Evolutionary conservation across 1,140 invertebrate species (phyloP).

Genomic region (Drosophila oshimai): DNA sequence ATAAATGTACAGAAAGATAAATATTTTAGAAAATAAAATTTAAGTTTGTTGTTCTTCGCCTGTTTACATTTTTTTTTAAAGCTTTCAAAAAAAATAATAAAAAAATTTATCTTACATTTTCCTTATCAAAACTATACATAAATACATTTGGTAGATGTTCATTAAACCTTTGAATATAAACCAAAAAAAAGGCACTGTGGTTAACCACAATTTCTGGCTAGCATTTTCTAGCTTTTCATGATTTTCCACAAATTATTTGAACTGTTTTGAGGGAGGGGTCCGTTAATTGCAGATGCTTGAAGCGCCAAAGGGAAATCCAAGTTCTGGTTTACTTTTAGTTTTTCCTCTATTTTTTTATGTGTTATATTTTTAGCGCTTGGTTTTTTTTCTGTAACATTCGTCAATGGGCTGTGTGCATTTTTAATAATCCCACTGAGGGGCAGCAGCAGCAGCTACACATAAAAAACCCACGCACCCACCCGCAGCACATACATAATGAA

Average conservation of each 20-base stretch:
- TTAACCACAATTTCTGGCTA: not conserved
- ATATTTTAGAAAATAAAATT: too few species aligned
- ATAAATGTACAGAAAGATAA: too few species aligned
- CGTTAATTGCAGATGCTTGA: not conserved
- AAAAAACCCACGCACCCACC: constrained; percentile 18
- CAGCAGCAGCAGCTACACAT: constrained; percentile 14
- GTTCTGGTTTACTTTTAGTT: not conserved
- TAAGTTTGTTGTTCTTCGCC: too few species aligned
- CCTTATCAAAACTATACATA: too few species aligned
- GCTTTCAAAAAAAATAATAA: too few species aligned
- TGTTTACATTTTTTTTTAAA: too few species aligned
- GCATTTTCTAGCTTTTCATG: not conserved
- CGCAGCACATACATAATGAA: constrained; percentile 30
- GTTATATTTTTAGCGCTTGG: not conserved
- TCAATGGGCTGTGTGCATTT: constrained; percentile 35
- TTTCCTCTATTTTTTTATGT: not conserved
- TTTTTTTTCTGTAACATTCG: constrained; percentile 28
- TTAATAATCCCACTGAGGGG: constrained; percentile 36
- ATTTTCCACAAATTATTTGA: not conserved
- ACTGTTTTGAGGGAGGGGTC: not conserved
- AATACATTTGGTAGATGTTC: too few species aligned
- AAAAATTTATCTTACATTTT: too few species aligned
- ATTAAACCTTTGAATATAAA: too few species aligned
- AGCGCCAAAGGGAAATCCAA: not conserved
- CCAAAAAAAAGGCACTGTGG: too few species aligned